Conservation (phyloP, 2,113 vertebrate species). For the Paraplagusia blochii region DNA sequence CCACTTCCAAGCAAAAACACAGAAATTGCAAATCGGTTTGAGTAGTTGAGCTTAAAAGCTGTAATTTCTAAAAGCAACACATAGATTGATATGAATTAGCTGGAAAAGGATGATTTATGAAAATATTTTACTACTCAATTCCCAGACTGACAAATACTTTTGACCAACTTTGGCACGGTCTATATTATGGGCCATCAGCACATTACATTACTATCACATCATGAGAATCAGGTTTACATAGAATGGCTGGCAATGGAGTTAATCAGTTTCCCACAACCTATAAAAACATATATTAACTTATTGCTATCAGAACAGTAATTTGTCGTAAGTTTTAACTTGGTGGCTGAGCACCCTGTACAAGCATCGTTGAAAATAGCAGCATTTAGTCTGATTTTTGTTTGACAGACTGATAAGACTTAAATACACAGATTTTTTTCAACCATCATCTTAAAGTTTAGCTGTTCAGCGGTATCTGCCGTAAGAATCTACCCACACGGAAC, state of each 20-base stretch:
- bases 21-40: no score
- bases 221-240: conserved; percentile 24
- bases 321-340: conserved; percentile 4
- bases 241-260: conserved; percentile 33
- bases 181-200: conserved; percentile 29
- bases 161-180: conserved; percentile 22
- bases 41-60: conserved; percentile 39
- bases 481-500: no score
- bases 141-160: neutral
- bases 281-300: conserved; percentile 15
- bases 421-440: no score
- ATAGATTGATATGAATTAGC: conserved; percentile 24
- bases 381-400: neutral
- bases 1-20: conserved; percentile 18
- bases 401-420: conserved; percentile 4
- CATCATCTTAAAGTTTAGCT: no score
- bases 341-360: conserved; percentile 10
- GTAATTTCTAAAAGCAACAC: conserved; percentile 47
- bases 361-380: conserved; percentile 9
- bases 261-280: conserved; percentile 52
- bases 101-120: conserved; percentile 41
- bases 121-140: conserved; percentile 25
- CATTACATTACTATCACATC: conserved; percentile 36
- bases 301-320: conserved; percentile 28
- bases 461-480: no score